phyloP scores from a whole-genome alignment of 2,113 vertebrate species.

The Hydropotes inermis region DNA sequence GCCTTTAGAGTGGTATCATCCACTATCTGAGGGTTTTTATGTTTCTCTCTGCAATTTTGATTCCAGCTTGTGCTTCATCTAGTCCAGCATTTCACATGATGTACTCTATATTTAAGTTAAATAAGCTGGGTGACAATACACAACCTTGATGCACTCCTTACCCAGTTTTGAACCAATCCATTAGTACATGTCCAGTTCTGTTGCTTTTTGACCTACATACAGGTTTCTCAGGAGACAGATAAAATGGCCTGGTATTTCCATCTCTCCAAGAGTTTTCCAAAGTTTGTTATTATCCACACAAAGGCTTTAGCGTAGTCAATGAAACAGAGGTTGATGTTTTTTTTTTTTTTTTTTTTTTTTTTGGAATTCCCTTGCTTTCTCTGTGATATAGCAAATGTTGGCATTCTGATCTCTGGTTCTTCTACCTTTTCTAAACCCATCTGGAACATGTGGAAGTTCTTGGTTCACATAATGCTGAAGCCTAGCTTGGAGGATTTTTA shows the following conservation, averaged over 20 bases:
- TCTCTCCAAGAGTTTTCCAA: neutral
- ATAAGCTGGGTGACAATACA: neutral
- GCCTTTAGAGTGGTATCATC: neutral
- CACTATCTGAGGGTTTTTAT: neutral
- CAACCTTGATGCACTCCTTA: neutral
- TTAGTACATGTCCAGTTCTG: neutral
- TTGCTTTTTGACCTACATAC: neutral
- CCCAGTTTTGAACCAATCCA: neutral
- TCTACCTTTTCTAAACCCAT: neutral
- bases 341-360: too few relatives aligned
- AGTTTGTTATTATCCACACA: neutral
- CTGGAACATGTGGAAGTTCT: neutral
- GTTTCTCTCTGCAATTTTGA: neutral
- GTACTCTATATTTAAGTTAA: neutral
- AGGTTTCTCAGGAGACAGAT: neutral
- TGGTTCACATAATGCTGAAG: neutral
- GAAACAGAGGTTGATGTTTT: neutral
- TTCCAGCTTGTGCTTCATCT: neutral
- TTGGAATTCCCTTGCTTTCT: too few relatives aligned
- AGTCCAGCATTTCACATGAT: neutral
- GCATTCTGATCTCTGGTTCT: neutral
- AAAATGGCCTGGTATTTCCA: neutral
- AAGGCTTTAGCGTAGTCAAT: neutral
- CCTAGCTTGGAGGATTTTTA: neutral
- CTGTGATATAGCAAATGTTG: neutral